Evolutionary conservation across 2,888 invertebrate genomes (phyloP).

Genomic region (Leptarthrus brevirostris): DNA sequence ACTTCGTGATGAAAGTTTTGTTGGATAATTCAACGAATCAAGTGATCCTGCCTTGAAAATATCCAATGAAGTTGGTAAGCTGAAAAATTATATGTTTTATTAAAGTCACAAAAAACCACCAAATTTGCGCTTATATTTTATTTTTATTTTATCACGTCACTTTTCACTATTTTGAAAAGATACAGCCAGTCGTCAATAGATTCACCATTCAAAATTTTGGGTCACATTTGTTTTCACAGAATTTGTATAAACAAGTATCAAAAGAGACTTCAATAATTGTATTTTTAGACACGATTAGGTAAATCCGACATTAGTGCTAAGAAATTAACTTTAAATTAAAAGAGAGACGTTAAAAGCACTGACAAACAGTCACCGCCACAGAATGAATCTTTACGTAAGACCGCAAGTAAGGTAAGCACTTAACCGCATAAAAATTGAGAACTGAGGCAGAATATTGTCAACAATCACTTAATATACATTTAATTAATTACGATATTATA

Average conservation of each 20-base stretch:
- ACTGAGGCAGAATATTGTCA: background rate
- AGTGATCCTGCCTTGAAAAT: slow-evolving; percentile 64
- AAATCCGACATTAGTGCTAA: slow-evolving; percentile 5
- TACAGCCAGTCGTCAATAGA: slow-evolving; percentile 4
- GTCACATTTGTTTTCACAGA: background rate
- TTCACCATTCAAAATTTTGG: background rate
- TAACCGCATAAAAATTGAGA: slow-evolving; percentile 27
- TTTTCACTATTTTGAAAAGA: slow-evolving; percentile 27
- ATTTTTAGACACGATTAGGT: slow-evolving; percentile 33
- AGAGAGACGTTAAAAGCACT: background rate
- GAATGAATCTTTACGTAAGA: slow-evolving; percentile 22
- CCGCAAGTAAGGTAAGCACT: slow-evolving; percentile 12
- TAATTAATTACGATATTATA: slow-evolving; percentile 27
- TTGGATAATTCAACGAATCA: slow-evolving; percentile 58
- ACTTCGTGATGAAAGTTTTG: slow-evolving; percentile 49
- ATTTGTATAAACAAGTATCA: slow-evolving; percentile 1
- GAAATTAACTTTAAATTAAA: slow-evolving; percentile 13
- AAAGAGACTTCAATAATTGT: slow-evolving; percentile 25
- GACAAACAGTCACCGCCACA: background rate
- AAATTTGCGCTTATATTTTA: background rate
- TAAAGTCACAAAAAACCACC: background rate
- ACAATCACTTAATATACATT: slow-evolving; percentile 4
- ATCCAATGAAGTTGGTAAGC: slow-evolving; percentile 68
- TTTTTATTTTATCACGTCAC: background rate
- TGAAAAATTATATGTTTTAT: slow-evolving; percentile 51